Evolutionary conservation across 2,888 invertebrate species (phyloP).

Genomic region (Xestobium rufovillosum): DNA sequence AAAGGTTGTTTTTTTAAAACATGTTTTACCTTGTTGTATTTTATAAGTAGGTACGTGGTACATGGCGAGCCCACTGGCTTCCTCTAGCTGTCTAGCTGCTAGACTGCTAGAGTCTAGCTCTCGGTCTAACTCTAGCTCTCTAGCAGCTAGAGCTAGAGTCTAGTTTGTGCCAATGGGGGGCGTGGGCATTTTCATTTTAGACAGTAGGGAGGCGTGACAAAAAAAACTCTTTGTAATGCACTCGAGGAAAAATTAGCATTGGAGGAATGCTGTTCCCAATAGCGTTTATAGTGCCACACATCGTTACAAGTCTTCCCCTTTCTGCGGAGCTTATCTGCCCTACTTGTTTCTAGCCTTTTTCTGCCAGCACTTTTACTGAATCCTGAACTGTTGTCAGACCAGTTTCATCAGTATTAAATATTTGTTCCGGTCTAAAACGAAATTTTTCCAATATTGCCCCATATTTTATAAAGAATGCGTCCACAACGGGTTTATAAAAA

Average conservation of each 20-base stretch:
- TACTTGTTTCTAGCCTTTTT: slow-evolving; percentile 6
- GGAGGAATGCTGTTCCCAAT: slow-evolving; percentile 18
- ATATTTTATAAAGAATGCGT: neutral
- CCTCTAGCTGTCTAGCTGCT: no score
- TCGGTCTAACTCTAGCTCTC: no score
- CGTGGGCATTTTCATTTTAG: no score
- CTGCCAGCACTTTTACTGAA: slow-evolving; percentile 3
- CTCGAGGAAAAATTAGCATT: slow-evolving; percentile 18
- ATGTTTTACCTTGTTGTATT: no score
- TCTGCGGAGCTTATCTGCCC: slow-evolving; percentile 5
- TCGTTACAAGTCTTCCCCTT: slow-evolving; percentile 15
- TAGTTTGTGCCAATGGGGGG: no score
- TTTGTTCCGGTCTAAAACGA: neutral
- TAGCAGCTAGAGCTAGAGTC: no score
- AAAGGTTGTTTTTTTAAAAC: no score
- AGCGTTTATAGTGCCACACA: slow-evolving; percentile 15
- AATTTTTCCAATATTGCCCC: neutral
- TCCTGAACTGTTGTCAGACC: slow-evolving; percentile 5
- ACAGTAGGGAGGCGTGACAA: slow-evolving; percentile 7
- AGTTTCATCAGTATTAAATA: slow-evolving; percentile 8
- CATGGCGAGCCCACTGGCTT: no score
- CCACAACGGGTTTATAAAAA: slow-evolving; percentile 7
- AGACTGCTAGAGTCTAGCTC: no score
- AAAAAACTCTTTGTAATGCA: slow-evolving; percentile 8
- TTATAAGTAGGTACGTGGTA: no score